Evolutionary conservation across 2,888 invertebrate species (phyloP), one percentile per base, ranked within the genome.

Genomic region (Oegoconia quadripuncta): DNA sequence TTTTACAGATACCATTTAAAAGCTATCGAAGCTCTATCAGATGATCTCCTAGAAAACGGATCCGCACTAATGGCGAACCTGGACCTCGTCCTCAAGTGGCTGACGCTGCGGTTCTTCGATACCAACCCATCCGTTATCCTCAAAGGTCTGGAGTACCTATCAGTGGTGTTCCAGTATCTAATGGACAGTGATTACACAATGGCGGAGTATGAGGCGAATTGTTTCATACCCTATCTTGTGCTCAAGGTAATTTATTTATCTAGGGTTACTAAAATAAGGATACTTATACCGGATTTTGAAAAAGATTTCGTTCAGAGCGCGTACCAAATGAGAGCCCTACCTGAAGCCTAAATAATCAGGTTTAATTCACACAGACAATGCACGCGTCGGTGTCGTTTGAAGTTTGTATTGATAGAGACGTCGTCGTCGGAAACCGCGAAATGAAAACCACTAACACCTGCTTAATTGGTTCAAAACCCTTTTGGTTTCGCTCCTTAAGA

Each of bases 111-210:
- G 43, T 99, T 99, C 87, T 99, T 98, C 66, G 99, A 99, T 83
- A 99, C 99, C 15, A 99, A 99, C 88, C 98, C 99, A 7, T 97
- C 97, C 11, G 98, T 99, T 23, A 90, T 99, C 43, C 90, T 98
- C 56, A 97, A 97, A 86, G 97, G 95, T n/a, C 84, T 99, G 55
- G 98, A 98, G 70, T 98, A 97, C 77, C 86, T 98, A 8, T 92
- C 93, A 46, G 78, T 90, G 12, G 94, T 97, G 41, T 97, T 99
- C 77, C 91, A 91, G 46, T 89, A 93, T 67, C 88, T 98, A 18
- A 93, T 93, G 31, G 92, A 94, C 26, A 90, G 91, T 44, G 93
- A 94, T 45, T 97, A 98, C 71, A 93, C 93, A 26, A 91, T 99
- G 89, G 89, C 93, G 1, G 98, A 98, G 63, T 92, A 92, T 62